Evolutionary conservation across 2,888 invertebrate species (phyloP).

Genomic region (Noctua pronuba): DNA sequence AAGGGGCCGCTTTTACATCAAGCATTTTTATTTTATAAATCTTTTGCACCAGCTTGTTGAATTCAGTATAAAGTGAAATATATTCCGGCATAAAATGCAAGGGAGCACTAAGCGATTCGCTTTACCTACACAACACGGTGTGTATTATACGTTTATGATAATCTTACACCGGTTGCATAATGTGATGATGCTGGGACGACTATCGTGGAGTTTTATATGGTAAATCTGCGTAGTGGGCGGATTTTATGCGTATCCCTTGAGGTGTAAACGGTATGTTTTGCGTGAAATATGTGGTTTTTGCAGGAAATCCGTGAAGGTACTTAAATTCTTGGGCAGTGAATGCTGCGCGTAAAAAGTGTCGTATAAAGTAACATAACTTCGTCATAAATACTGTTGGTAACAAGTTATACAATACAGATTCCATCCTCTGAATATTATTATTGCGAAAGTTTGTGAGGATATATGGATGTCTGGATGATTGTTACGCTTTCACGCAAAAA

Average conservation of each 20-base stretch:
- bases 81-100: constrained; percentile 66
- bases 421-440: too few species aligned
- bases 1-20: constrained; percentile 14
- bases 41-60: constrained; percentile 26
- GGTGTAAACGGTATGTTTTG: constrained; percentile 62
- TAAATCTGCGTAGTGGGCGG: constrained; percentile 79
- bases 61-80: constrained; percentile 48
- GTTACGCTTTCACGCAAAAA: too few species aligned
- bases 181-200: constrained; percentile 82
- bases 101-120: constrained; percentile 64
- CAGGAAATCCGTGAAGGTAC: constrained; percentile 29
- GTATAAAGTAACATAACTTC: not conserved
- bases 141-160: constrained; percentile 86
- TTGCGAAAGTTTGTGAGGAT: too few species aligned
- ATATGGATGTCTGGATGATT: too few species aligned
- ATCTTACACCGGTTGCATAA: constrained; percentile 86
- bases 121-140: constrained; percentile 69
- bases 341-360: not conserved
- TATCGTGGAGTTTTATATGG: constrained; percentile 80
- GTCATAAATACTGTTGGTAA: not conserved
- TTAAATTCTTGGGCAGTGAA: constrained; percentile 15
- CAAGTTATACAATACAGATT: not conserved
- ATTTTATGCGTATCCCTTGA: constrained; percentile 75
- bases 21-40: constrained; percentile 15
- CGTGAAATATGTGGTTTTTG: constrained; percentile 53